Evolutionary conservation across 1,140 invertebrate genomes (phyloP).

Genomic region (Sycophaga agraensis): DNA sequence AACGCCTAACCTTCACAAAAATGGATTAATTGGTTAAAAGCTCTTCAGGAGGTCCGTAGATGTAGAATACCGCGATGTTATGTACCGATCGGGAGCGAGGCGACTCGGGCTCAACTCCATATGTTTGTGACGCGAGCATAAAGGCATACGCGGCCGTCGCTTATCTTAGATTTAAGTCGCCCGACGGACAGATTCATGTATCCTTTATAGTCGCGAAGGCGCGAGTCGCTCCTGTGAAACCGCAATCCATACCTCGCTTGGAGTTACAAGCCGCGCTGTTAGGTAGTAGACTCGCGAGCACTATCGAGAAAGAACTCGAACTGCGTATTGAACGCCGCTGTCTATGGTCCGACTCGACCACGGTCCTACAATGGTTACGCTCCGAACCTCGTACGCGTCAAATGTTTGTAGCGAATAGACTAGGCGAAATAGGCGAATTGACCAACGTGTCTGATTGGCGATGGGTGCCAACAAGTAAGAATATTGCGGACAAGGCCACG

Average conservation of each 20-base stretch:
- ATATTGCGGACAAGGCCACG: slow-evolving; percentile 28
- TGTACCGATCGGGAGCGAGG: too few relatives aligned
- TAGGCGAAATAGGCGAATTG: not conserved
- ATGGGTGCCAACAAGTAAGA: slow-evolving; percentile 46
- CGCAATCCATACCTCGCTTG: not conserved
- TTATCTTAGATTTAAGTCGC: not conserved
- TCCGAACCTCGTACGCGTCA: slow-evolving; percentile 36
- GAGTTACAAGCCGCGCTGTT: not conserved
- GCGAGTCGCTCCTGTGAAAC: not conserved
- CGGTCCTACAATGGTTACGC: too few relatives aligned
- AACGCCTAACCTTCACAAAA: not conserved
- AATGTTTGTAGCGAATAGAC: slow-evolving; percentile 39
- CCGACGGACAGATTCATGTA: not conserved
- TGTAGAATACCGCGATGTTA: too few relatives aligned
- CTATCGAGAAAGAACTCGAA: not conserved
- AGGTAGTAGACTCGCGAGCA: not conserved
- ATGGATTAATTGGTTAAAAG: not conserved
- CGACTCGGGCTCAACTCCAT: too few relatives aligned
- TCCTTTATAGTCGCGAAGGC: not conserved
- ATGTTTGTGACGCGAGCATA: not conserved
- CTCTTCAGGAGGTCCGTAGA: not conserved
- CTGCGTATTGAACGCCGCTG: not conserved
- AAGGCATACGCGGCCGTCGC: not conserved
- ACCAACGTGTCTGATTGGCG: slow-evolving; percentile 42
- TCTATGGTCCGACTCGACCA: slow-evolving; percentile 37